These are phyloP conservation scores for Cybosia mesomella DNA, from an alignment of 2,888 invertebrate genomes.

Conservation along the genomic window DNA sequence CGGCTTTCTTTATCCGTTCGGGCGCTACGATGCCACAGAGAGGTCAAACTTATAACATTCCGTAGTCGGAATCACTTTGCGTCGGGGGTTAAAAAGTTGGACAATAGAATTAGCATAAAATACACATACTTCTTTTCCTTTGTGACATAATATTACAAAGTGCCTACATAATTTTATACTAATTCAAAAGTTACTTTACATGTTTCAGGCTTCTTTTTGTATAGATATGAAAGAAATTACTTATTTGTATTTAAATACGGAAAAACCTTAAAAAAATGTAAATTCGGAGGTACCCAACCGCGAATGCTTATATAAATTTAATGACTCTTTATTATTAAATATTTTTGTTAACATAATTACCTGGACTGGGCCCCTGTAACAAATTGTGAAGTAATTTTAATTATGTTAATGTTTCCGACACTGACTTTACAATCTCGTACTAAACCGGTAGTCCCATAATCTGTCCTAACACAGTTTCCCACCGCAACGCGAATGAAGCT, in stretches of 20 bases:
- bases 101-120: constrained; percentile 14
- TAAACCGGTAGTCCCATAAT: background rate
- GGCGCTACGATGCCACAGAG: no score
- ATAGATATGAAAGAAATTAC: constrained; percentile 17
- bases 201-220: constrained; percentile 4
- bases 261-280: constrained; percentile 29
- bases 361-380: background rate
- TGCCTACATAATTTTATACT: constrained; percentile 6
- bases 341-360: constrained; percentile 21
- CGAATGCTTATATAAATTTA: background rate
- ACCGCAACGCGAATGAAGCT: no score
- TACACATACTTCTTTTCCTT: constrained; percentile 11
- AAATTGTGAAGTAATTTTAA: constrained; percentile 12
- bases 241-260: constrained; percentile 17
- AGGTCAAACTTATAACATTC: no score
- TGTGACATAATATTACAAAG: constrained; percentile 3
- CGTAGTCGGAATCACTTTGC: no score
- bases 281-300: constrained; percentile 25
- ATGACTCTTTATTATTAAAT: constrained; percentile 18
- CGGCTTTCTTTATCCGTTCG: no score
- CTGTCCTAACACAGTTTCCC: no score
- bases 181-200: constrained; percentile 13
- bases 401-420: constrained; percentile 3
- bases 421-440: background rate
- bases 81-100: constrained; percentile 11